Evolutionary conservation across 2,797 vertebrate genomes (phyloP), one percentile per base, ranked within the genome.

Genomic region (Sebastes hubbsi): DNA sequence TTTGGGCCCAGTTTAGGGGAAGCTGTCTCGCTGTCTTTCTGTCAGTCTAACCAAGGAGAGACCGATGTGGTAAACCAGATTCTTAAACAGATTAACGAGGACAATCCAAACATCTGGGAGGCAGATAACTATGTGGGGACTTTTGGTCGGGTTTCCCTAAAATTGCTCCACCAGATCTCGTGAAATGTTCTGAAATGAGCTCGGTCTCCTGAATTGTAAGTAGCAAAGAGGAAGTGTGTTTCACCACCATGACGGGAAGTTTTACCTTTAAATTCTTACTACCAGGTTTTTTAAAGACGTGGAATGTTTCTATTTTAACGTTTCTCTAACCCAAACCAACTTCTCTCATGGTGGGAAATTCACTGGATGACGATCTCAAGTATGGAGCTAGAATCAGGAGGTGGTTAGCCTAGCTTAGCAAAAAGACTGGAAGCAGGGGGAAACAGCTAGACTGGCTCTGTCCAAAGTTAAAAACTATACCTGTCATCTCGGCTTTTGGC

Each of bases 91-190:
- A 59, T 87, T 87, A 85, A 89, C 18, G 8, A 85, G 86, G 84
- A 74, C 84, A 61, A 77, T 79, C 81, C 68, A 54, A 75, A 87
- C 88, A 91, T 91, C 84, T 92, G 88, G 66, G 46, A 36, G 42
- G 59, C 89, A 91, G 81, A 90, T 61, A 10, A 10, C 54, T 6
- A 16, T 20, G 62, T 24, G 3, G 18, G 58, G 46, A 8, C 25
- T 34, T 77, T 34, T 67, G 72, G 62, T 82, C 8, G 86, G 87
- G 88, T 81, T 90, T 87, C 88, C 91, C 87, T 72, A 77, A 72
- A 82, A 75, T 29, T 29, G 22, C 77, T 75, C 56, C 42, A 67
- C 42, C 38, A 82, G 62, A 68, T 55, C 85, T 83, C 12, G 24
- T 83, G 76, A 87, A 89, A 61, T 25, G 18, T 38, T 62, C n/a